Percentiles rank a stretch among this genome's conserved stretches.
phyloP scores from a whole-genome alignment of 2,888 invertebrate species.

The Chloromyia formosa region DNA sequence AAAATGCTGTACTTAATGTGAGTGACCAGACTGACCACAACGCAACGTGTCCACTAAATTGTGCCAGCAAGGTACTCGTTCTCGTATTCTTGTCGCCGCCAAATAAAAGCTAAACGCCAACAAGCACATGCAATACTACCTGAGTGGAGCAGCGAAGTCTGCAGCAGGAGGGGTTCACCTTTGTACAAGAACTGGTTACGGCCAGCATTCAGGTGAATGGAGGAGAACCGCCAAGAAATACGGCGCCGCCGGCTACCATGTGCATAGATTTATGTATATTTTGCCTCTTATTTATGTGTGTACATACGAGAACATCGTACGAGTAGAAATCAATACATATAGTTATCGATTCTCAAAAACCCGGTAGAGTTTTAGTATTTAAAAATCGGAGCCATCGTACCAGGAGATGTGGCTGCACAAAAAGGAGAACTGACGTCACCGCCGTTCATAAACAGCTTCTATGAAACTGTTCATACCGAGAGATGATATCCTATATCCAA shows the following conservation, averaged over 20 bases:
- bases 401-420: slow-evolving; percentile 11
- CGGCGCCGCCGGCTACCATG: slow-evolving; percentile 36
- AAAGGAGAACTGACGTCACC: slow-evolving; percentile 45
- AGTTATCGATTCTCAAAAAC: slow-evolving; percentile 13
- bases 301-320: neutral
- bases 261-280: slow-evolving; percentile 6
- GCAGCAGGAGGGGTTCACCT: neutral
- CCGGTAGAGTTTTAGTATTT: slow-evolving; percentile 11
- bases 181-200: slow-evolving; percentile 1
- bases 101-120: slow-evolving; percentile 4
- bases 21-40: slow-evolving; percentile 39
- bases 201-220: slow-evolving; percentile 45
- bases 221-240: slow-evolving; percentile 42
- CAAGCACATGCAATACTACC: neutral
- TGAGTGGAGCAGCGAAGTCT: neutral
- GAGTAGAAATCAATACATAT: slow-evolving; percentile 29
- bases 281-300: slow-evolving; percentile 6
- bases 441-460: neutral
- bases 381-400: neutral
- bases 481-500: no score
- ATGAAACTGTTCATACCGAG: no score
- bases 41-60: slow-evolving; percentile 20
- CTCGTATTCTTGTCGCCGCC: slow-evolving; percentile 15
- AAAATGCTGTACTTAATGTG: slow-evolving; percentile 14
- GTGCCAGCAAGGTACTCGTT: slow-evolving; percentile 3